Evolutionary conservation across 2,797 vertebrate species (phyloP).

Genomic region (Channallabes apus): DNA sequence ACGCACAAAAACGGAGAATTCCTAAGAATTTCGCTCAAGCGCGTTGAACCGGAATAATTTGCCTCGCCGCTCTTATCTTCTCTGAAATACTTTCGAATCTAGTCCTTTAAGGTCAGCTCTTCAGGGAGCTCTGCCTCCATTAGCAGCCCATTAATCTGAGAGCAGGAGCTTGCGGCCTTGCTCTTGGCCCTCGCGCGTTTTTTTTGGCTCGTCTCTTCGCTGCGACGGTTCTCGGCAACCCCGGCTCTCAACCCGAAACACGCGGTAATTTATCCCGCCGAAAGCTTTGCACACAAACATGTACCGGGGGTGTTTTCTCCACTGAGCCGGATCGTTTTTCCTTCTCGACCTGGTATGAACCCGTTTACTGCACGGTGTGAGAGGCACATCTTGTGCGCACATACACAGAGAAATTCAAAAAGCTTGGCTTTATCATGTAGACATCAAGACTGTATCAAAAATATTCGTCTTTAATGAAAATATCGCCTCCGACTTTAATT

Average conservation of each 20-base stretch:
- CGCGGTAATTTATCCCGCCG: slow-evolving; percentile 69
- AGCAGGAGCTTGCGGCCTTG: slow-evolving; percentile 59
- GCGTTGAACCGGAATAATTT: slow-evolving; percentile 32
- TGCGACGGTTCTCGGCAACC: slow-evolving; percentile 43
- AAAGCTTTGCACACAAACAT: slow-evolving; percentile 68
- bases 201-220: slow-evolving; percentile 65
- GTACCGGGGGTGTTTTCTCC: slow-evolving; percentile 71
- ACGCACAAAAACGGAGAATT: slow-evolving; percentile 28
- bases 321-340: slow-evolving; percentile 57
- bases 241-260: slow-evolving; percentile 64
- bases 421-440: slow-evolving; percentile 68
- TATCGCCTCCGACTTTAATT: slow-evolving; percentile 74
- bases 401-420: background rate
- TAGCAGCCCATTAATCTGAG: slow-evolving; percentile 60
- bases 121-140: slow-evolving; percentile 59
- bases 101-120: slow-evolving; percentile 59
- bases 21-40: slow-evolving; percentile 28
- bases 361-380: slow-evolving; percentile 54
- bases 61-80: slow-evolving; percentile 37
- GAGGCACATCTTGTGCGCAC: slow-evolving; percentile 30
- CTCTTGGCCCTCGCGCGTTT: slow-evolving; percentile 70
- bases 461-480: slow-evolving; percentile 56
- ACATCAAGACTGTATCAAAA: slow-evolving; percentile 63
- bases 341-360: slow-evolving; percentile 56
- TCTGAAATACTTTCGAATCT: slow-evolving; percentile 58